Evolutionary conservation across 2,113 vertebrate genomes (phyloP), one percentile per base, ranked within the genome.

Genomic region (Mustela nigripes): DNA sequence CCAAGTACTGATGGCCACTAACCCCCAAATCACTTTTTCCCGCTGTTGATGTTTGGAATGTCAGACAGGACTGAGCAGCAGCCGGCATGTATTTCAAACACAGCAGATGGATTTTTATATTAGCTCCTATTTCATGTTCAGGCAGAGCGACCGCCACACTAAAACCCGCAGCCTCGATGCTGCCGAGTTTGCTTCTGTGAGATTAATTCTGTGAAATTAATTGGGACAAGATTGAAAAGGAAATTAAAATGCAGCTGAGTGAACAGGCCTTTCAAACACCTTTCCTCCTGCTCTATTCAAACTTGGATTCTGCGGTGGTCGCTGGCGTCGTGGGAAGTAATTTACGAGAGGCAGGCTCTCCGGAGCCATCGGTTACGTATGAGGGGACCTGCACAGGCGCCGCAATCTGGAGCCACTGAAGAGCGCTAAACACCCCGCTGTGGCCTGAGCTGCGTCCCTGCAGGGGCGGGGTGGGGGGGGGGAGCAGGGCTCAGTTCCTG

Each of bases 161-260:
- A 45, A 97, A 98, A 90, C 96, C 97, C 84, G 67, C 98, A 97
- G 98, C 96, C 98, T 95, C 98, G 5, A 31, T 21, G 98, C 98
- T 98, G 98, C 98, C 97, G 98, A 63, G 62, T 98, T 98, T 95
- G 98, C 98, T 98, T 99, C 98, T 85, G 96, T 89, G 94, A 99
- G 99, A 99, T 99, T 99, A 99, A 99, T 99, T 99, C 99, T 96
- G 98, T 86, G 94, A 98, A 99, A 99, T 99, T 99, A 99, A 99
- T 99, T 99, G 99, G 99, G 99, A 99, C 99, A 99, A 99, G 99
- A 99, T 99, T 99, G 99, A 99, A 99, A 99, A 99, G 99, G 99
- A 99, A 99, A 99, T 99, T 99, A 99, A 98, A 99, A 99, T 97
- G 98, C 99, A 99, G 99, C 98, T 98, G 98, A 99, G 98, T 98